A percentile compares a stretch with the other conserved stretches of the same genome.
Evolutionary conservation across 2,113 vertebrate species (phyloP).

Genomic region (Dissostichus mawsoni): DNA sequence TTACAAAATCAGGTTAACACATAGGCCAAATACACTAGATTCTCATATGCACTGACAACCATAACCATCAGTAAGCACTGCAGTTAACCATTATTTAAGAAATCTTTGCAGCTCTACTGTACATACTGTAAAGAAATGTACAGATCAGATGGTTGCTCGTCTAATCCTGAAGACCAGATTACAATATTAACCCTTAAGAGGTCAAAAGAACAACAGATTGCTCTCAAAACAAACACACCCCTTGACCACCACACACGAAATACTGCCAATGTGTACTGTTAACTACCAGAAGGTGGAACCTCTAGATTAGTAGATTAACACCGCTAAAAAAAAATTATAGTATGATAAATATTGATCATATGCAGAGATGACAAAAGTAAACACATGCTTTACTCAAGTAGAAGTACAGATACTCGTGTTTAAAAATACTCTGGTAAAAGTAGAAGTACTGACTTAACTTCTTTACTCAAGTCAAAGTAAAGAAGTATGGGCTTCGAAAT

Average conservation of each 20-base stretch:
- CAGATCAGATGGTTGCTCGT: slow-evolving; percentile 48
- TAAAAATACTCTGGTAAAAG: too few species aligned
- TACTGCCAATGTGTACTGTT: background rate
- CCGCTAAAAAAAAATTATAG: background rate
- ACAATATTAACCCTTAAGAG: slow-evolving; percentile 56
- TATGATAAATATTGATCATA: background rate
- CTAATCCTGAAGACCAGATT: slow-evolving; percentile 65
- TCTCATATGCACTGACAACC: background rate
- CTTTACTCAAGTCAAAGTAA: too few species aligned
- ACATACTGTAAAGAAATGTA: slow-evolving; percentile 29
- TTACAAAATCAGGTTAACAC: background rate
- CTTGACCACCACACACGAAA: background rate
- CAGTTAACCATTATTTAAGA: background rate
- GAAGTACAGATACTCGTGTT: too few species aligned
- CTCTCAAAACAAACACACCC: slow-evolving; percentile 2
- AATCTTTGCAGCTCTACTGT: background rate
- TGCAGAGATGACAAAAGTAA: too few species aligned
- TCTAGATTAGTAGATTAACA: slow-evolving; percentile 36
- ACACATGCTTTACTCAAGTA: too few species aligned
- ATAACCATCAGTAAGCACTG: background rate
- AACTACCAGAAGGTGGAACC: slow-evolving; percentile 14
- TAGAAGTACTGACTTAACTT: too few species aligned
- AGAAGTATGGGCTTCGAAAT: too few species aligned
- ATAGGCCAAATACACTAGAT: background rate
- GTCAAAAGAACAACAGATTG: slow-evolving; percentile 56